phyloP scores from a whole-genome alignment of 2,888 invertebrate genomes.

The Cyaniris semiargus region DNA sequence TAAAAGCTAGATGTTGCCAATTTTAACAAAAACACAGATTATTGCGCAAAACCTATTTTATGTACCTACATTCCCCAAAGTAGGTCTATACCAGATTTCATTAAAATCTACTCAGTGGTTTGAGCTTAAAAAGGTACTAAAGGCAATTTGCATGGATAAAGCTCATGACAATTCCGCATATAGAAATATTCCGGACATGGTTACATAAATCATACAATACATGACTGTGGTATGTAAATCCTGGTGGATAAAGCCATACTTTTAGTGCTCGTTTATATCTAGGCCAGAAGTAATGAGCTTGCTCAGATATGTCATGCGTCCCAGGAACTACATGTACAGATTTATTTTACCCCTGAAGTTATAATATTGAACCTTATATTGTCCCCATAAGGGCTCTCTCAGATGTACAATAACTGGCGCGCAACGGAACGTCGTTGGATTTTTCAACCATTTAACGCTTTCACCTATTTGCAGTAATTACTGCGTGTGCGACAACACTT shows the following conservation, averaged over 20 bases:
- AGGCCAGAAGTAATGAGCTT: slow-evolving; percentile 57
- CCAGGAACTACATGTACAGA: slow-evolving; percentile 35
- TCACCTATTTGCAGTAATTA: slow-evolving; percentile 27
- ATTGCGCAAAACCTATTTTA: too few species aligned
- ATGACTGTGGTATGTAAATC: slow-evolving; percentile 10
- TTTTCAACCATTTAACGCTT: slow-evolving; percentile 32
- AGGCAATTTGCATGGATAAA: too few species aligned
- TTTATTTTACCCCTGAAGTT: neutral
- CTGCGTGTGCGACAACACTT: slow-evolving; percentile 19
- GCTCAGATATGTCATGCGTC: slow-evolving; percentile 46
- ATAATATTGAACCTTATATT: neutral
- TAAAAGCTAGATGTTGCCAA: too few species aligned
- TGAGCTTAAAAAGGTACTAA: too few species aligned
- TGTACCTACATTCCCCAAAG: too few species aligned
- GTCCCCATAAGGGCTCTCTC: neutral
- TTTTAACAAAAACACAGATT: too few species aligned
- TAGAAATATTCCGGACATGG: neutral
- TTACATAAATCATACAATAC: neutral
- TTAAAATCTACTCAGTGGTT: too few species aligned
- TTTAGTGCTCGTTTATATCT: slow-evolving; percentile 48
- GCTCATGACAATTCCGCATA: too few species aligned
- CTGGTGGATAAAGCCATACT: slow-evolving; percentile 35
- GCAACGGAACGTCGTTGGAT: slow-evolving; percentile 28
- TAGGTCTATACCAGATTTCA: too few species aligned
- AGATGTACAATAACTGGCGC: slow-evolving; percentile 5